These are phyloP conservation scores for Apistogramma diplotaenia DNA, from an alignment of 2,113 vertebrate species.

Conservation along the genomic window DNA sequence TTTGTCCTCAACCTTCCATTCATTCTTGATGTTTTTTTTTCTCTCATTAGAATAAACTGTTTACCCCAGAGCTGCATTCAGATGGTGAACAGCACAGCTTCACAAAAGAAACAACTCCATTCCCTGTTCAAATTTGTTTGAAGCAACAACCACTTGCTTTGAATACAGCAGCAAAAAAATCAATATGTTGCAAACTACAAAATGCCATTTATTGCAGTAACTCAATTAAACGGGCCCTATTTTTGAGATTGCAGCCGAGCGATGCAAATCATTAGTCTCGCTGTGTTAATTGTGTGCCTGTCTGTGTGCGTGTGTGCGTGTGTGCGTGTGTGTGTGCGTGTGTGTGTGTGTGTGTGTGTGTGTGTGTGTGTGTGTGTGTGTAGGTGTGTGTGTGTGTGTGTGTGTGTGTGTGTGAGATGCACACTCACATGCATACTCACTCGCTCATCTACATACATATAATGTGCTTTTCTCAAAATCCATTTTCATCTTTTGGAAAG, in stretches of 20 bases:
- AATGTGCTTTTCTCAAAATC: not conserved
- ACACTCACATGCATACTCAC: not conserved
- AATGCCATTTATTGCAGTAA: conserved; percentile 26
- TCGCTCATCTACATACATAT: too few species aligned
- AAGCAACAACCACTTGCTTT: conserved; percentile 22
- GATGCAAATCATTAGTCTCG: conserved; percentile 25
- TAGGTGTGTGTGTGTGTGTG: too few species aligned
- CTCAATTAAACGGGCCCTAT: conserved; percentile 31
- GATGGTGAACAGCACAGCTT: conserved; percentile 14
- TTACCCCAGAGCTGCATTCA: conserved; percentile 7
- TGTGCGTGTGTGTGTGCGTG: too few species aligned
- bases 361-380: too few species aligned
- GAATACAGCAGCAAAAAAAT: conserved; percentile 11
- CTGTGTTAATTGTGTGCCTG: not conserved
- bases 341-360: too few species aligned
- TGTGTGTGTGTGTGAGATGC: not conserved
- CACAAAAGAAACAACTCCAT: not conserved
- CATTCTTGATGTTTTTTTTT: not conserved
- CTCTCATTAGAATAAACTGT: conserved; percentile 18
- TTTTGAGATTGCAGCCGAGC: conserved; percentile 19
- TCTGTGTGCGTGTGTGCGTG: too few species aligned
- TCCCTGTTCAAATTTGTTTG: not conserved
- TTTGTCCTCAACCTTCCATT: not conserved
- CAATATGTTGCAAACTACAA: conserved; percentile 31
- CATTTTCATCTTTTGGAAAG: not conserved